Percentiles rank a stretch among this genome's conserved stretches.
phyloP scores from a whole-genome alignment of 1,140 invertebrate species.

The Atta colombica region DNA sequence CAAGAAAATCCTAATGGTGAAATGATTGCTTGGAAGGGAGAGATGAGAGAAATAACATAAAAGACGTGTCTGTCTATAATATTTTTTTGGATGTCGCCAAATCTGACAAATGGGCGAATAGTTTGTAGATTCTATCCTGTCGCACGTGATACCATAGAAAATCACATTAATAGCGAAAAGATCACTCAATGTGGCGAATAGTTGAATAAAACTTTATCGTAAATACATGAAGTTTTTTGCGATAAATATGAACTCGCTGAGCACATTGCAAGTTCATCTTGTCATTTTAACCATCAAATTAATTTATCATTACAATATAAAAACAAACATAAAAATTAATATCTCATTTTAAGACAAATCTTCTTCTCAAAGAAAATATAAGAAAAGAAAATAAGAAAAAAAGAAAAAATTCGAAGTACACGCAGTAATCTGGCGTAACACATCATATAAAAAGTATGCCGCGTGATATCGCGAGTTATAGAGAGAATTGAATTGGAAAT shows the following conservation, averaged over 20 bases:
- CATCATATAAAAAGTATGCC: not conserved
- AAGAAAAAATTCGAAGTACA: not conserved
- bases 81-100: constrained; percentile 53
- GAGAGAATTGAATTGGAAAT: constrained; percentile 58
- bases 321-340: not conserved
- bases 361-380: not conserved
- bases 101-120: constrained; percentile 15
- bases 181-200: not conserved
- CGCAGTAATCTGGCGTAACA: not conserved
- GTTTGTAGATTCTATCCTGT: constrained; percentile 17
- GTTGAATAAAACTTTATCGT: constrained; percentile 23
- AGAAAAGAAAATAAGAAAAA: not conserved
- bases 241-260: constrained; percentile 8
- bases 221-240: constrained; percentile 21
- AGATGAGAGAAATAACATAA: not conserved
- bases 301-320: not conserved
- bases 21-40: constrained; percentile 1
- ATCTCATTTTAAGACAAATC: not conserved
- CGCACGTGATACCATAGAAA: constrained; percentile 11
- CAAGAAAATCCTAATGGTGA: constrained; percentile 45
- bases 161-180: constrained; percentile 56
- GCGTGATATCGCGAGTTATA: constrained; percentile 12
- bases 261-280: not conserved
- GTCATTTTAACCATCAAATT: not conserved
- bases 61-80: not conserved